A percentile compares a stretch with the other conserved stretches of the same genome.
Evolutionary conservation across 2,888 invertebrate species (phyloP).

Genomic region (Sycophila texana): DNA sequence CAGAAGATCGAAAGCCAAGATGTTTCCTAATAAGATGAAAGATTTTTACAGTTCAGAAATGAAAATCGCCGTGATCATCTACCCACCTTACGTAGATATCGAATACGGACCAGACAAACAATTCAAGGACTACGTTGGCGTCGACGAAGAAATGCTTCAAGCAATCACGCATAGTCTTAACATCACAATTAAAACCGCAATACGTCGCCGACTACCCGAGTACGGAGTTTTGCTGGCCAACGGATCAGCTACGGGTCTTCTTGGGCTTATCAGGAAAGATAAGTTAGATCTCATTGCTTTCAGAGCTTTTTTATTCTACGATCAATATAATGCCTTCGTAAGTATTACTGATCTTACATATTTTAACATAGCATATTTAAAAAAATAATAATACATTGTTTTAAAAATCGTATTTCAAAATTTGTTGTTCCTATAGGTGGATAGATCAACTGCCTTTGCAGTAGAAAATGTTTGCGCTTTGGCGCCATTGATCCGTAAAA

Average conservation of each 20-base stretch:
- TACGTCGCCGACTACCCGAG: neutral
- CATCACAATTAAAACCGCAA: neutral
- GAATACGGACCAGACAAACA: too few species aligned
- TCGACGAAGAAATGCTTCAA: neutral
- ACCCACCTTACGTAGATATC: constrained; percentile 15
- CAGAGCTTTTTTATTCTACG: constrained; percentile 22
- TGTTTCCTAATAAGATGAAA: constrained; percentile 12
- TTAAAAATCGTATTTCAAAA: neutral
- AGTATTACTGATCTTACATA: neutral
- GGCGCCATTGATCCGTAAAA: constrained; percentile 3
- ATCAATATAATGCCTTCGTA: neutral
- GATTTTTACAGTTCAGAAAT: constrained; percentile 7
- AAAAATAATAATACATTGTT: too few species aligned
- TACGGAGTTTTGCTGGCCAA: constrained; percentile 19
- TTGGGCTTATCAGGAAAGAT: neutral
- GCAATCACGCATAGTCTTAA: neutral
- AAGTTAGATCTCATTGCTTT: constrained; percentile 32
- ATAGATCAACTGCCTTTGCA: neutral
- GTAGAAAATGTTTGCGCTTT: constrained; percentile 1
- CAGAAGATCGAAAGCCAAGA: neutral
- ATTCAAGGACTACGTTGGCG: neutral
- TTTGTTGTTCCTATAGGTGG: neutral
- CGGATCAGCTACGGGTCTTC: constrained; percentile 24
- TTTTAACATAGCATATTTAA: too few species aligned
- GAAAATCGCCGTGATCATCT: constrained; percentile 8